Conservation (phyloP, 1,140 invertebrate genomes). For the Andricus grossulariae region DNA sequence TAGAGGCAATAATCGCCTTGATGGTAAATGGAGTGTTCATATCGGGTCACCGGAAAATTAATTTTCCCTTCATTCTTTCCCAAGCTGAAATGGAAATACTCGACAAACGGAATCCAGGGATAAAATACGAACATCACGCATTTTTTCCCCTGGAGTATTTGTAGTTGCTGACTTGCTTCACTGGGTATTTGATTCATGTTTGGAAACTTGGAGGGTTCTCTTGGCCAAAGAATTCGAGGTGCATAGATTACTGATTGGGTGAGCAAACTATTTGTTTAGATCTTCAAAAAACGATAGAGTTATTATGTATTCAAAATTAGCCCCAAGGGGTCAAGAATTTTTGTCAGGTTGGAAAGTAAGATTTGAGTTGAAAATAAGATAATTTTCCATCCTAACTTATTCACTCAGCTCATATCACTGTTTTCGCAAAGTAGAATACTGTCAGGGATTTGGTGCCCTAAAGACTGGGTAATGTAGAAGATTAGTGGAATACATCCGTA, state of each 20-base stretch:
- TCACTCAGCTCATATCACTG: no score
- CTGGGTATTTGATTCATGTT: conserved; percentile 16
- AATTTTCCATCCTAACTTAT: no score
- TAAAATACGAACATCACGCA: conserved; percentile 33
- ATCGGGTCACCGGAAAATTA: conserved; percentile 64
- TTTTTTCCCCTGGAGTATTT: not conserved
- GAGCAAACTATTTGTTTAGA: not conserved
- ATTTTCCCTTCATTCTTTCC: conserved; percentile 59
- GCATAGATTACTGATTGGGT: not conserved
- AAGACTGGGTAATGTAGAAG: not conserved
- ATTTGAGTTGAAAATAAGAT: no score
- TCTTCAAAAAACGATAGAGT: not conserved
- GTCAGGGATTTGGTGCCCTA: not conserved
- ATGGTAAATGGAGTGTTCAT: conserved; percentile 67
- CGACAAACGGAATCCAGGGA: conserved; percentile 46
- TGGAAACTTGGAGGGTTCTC: not conserved
- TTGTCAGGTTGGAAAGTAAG: no score
- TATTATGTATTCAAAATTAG: no score
- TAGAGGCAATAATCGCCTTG: conserved; percentile 60
- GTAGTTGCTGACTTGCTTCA: not conserved
- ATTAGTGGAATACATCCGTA: not conserved
- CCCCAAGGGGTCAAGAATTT: no score
- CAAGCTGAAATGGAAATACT: conserved; percentile 26
- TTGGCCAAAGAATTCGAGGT: not conserved
- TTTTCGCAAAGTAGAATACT: not conserved